Base-by-base conservation (phyloP, 1,140 invertebrate species). In the Helicoverpa zea region DNA sequence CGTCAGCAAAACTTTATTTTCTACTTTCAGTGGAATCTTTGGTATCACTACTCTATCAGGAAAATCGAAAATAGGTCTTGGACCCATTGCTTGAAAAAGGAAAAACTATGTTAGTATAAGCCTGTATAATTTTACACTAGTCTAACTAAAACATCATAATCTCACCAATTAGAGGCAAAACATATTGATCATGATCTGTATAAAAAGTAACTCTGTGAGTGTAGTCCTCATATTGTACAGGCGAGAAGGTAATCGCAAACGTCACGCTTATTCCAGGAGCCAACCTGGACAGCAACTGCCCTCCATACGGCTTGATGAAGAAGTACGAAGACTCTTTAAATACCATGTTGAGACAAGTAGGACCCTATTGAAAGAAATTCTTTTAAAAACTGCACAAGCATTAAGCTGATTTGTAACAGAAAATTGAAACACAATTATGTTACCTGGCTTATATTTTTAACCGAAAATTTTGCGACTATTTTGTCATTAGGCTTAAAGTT, bases 391-490 rank as follows among this genome's bases (percentile, higher is more conserved):
- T 61, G n/a, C 52, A n/a, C 12, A 7, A 14, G 14, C 51, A 77
- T 49, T 2, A 58, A 13, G 11, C 56, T 74, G 54, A 51, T 59
- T 56, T 47, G 23, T 23, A 13, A n/a, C n/a, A 68, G 30, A 61
- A 80, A 56, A 54, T 63, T 54, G 49, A 9, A 43, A 3, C 35
- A 59, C 9, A 64, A 35, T 1, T 66, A 49, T 18, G 59, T 81
- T 84, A 94, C 93, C 88, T 90, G 91, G 83, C 92, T 93, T 35
- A 92, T 91, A 84, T 94, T 94, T 86, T 90, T 93, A 47, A 94
- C 89, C 13, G 88, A 88, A 86, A 94, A 94, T 77, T 93, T 94
- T 7, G 92, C 89, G 13, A 91, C 84, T 49, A 89, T 74, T 83
- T 90, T 93, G 18, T 94, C 92, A 51, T 94, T 94, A 7, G 90